These are phyloP conservation scores for Taenaris catops DNA, from an alignment of 2,888 invertebrate genomes.

Conservation along the genomic window DNA sequence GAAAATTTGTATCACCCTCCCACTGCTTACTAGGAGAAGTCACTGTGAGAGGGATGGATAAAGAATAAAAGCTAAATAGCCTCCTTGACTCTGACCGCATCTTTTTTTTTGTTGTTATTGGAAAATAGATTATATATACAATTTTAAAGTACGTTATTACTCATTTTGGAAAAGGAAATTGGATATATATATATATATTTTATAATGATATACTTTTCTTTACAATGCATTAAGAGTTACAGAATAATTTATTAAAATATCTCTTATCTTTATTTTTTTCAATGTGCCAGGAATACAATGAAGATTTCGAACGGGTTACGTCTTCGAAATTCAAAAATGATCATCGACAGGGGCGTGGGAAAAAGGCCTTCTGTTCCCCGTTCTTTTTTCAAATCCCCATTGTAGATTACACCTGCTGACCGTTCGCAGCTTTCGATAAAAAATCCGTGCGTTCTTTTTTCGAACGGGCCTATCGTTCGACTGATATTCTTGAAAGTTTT, in stretches of 20 bases:
- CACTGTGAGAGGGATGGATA: no score
- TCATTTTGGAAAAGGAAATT: neutral
- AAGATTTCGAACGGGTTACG: slow-evolving; percentile 22
- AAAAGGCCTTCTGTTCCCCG: slow-evolving; percentile 74
- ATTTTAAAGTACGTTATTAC: no score
- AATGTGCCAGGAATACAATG: slow-evolving; percentile 4
- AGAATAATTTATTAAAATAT: neutral
- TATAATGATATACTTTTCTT: no score
- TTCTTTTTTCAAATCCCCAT: slow-evolving; percentile 72
- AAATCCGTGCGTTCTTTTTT: slow-evolving; percentile 69
- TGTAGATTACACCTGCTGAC: slow-evolving; percentile 76
- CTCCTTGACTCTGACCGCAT: no score
- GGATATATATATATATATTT: neutral
- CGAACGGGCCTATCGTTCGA: slow-evolving; percentile 49
- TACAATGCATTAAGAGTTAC: no score
- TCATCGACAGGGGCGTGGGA: slow-evolving; percentile 70
- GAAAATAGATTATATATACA: no score
- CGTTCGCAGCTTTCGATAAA: slow-evolving; percentile 74
- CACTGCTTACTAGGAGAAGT: no score
- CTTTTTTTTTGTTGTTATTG: no score
- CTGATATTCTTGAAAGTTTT: slow-evolving; percentile 37
- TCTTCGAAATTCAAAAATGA: slow-evolving; percentile 54
- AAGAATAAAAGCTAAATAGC: no score
- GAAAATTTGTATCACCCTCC: no score
- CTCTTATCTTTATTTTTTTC: neutral